Conservation (phyloP, 2,888 invertebrate species). For the Drosophila demipolita region DNA sequence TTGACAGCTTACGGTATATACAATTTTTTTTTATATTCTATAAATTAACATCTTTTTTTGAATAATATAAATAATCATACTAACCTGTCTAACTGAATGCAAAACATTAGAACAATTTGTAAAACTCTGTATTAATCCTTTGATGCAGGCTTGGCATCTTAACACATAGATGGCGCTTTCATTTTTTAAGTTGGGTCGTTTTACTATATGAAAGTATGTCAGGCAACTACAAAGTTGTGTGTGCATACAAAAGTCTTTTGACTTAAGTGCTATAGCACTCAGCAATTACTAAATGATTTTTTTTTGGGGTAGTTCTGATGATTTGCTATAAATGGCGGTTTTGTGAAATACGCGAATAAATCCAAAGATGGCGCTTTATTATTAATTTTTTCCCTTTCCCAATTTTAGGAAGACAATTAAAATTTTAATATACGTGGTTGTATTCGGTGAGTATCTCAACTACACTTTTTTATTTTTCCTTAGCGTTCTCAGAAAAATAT, state of each 20-base stretch:
- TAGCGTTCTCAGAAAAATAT: neutral
- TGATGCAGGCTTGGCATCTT: neutral
- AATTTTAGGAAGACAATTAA: neutral
- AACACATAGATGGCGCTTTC: neutral
- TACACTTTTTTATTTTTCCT: neutral
- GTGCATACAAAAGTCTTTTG: no score
- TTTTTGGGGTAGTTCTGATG: accelerated
- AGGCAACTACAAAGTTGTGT: neutral
- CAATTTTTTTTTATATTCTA: neutral
- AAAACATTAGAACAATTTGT: neutral
- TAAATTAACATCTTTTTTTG: neutral
- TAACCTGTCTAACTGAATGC: neutral
- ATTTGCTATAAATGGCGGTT: neutral
- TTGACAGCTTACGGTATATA: neutral
- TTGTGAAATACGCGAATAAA: neutral
- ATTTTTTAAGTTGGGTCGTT: neutral
- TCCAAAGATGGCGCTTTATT: neutral
- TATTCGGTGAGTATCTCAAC: neutral
- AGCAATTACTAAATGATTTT: neutral
- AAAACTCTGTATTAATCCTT: no score
- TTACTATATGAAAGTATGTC: neutral
- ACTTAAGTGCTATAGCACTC: neutral
- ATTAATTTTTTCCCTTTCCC: neutral
- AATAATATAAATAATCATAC: neutral
- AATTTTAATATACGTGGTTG: neutral